These are phyloP conservation scores for Salvelinus alpinus DNA, from an alignment of 2,113 vertebrate genomes.

Conservation along the genomic window DNA sequence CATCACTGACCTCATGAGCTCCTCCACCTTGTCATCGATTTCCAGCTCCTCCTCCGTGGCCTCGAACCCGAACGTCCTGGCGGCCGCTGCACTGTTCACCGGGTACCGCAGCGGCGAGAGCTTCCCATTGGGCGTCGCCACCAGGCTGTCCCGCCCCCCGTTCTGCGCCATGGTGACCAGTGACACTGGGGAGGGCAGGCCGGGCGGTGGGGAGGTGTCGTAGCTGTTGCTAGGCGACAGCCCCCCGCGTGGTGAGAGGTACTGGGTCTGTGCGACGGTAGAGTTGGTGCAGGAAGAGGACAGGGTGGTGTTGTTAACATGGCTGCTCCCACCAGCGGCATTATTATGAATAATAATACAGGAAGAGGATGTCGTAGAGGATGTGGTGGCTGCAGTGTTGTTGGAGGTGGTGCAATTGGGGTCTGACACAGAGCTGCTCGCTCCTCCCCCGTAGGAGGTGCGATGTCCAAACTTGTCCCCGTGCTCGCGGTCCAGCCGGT, in stretches of 20 bases:
- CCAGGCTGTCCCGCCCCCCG: conserved; percentile 87
- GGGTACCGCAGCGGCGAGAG: conserved; percentile 92
- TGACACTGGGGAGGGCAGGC: conserved; percentile 70
- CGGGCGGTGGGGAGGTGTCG: conserved; percentile 91
- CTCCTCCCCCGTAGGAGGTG: conserved; percentile 69
- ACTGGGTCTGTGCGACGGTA: conserved; percentile 92
- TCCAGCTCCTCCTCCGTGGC: conserved; percentile 94
- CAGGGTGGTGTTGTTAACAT: conserved; percentile 42
- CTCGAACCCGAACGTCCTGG: conserved; percentile 90
- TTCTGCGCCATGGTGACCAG: conserved; percentile 81
- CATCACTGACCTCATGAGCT: conserved; percentile 85
- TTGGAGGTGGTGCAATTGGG: conserved; percentile 36
- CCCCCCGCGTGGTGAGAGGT: conserved; percentile 67
- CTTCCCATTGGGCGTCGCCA: conserved; percentile 90
- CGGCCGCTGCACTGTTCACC: conserved; percentile 83
- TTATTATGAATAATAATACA: conserved; percentile 39
- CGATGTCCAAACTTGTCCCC: conserved; percentile 94
- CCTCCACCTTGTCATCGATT: conserved; percentile 97
- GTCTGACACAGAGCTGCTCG: conserved; percentile 67
- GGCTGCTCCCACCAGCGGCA: too few relatives aligned
- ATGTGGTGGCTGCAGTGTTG: conserved; percentile 78
- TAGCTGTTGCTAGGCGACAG: conserved; percentile 96
- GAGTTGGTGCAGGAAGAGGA: conserved; percentile 86
- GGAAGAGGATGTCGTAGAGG: conserved; percentile 75
- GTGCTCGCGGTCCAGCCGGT: conserved; percentile 97